These are phyloP conservation scores for Cryptophagus acutangulus DNA, from an alignment of 2,888 invertebrate genomes.

Conservation along the genomic window DNA sequence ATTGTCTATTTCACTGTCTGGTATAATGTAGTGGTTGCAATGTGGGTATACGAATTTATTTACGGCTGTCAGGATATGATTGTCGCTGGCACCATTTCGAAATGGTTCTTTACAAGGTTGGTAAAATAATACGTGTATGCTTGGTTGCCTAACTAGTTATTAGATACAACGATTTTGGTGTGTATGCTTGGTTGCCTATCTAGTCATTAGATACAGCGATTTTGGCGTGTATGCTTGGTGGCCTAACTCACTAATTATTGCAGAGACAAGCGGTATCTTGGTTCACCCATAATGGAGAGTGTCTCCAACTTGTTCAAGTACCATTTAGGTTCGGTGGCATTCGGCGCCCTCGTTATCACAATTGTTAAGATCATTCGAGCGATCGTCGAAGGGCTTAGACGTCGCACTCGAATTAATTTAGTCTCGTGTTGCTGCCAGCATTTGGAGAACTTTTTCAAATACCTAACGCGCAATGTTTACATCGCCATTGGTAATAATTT, in stretches of 20 bases:
- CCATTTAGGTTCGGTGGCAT: constrained; percentile 72
- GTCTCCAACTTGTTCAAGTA: constrained; percentile 54
- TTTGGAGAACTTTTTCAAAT: too few species aligned
- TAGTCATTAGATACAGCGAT: too few species aligned
- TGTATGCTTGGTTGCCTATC: too few species aligned
- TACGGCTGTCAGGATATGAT: constrained; percentile 66
- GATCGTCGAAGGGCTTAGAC: too few species aligned
- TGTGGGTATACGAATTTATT: constrained; percentile 64
- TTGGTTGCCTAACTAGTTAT: background rate
- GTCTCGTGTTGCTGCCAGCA: too few species aligned
- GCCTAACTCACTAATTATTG: too few species aligned
- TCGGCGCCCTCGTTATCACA: constrained; percentile 71
- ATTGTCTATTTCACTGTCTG: constrained; percentile 49
- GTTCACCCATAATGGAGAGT: constrained; percentile 36
- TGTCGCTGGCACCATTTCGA: constrained; percentile 59
- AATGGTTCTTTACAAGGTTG: constrained; percentile 65
- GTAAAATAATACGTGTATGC: constrained; percentile 41
- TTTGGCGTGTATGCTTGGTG: too few species aligned
- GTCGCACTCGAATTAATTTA: too few species aligned
- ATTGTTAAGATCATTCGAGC: constrained; percentile 61
- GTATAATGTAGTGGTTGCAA: constrained; percentile 55
- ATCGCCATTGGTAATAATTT: too few species aligned
- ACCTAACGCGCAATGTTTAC: too few species aligned
- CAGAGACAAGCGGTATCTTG: background rate
- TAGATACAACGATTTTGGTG: too few species aligned